Base-by-base conservation (phyloP, 1,140 invertebrate species). In the Drosophila serrata region DNA sequence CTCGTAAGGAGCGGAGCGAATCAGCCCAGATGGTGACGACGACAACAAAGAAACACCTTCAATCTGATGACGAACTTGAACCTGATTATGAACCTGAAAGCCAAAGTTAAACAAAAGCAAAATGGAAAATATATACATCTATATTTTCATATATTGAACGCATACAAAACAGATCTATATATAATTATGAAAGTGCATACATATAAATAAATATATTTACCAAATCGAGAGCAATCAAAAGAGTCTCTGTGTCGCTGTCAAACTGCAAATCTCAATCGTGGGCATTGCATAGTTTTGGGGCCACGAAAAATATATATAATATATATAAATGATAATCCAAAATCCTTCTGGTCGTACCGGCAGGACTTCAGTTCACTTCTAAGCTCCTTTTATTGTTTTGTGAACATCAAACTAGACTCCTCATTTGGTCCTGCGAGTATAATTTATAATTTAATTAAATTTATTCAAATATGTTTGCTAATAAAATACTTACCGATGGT, bases 111-210 rank as follows among this genome's bases (percentile, higher is more conserved):
- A 75, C 2, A 29, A 53, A 60, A 58, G 39, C 51, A n/a, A 55
- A 55, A 77, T 64, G 40, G 24, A 46, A 63, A 73, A 79, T 24
- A 59, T 58, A 61, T 57, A 78, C 33, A 69, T 61, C 69, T 86
- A 82, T 86, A 82, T 86, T 84, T 84, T 84, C 81, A 79, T 80
- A 84, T 49, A 73, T 74, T 73, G 57, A 75, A 51, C 19, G 53
- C 79, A 76, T 76, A 72, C 40, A 79, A 65, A 49, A 64, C 24
- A 60, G 72, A 75, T 64, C 49, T 73, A 75, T 64, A 70, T 39
- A 62, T 59, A 76, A 46, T 57, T 31, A 75, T 46, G 59, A 73
- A 39, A 75, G 42, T 37, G 56, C 43, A 55, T 55, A 49, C 33
- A 55, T 55, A 49, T 39, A 49, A 43, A 59, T 69, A 77, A 60